Evolutionary conservation across 2,113 vertebrate genomes (phyloP), one percentile per base, ranked within the genome.

Genomic region (Apteryx owenii): DNA sequence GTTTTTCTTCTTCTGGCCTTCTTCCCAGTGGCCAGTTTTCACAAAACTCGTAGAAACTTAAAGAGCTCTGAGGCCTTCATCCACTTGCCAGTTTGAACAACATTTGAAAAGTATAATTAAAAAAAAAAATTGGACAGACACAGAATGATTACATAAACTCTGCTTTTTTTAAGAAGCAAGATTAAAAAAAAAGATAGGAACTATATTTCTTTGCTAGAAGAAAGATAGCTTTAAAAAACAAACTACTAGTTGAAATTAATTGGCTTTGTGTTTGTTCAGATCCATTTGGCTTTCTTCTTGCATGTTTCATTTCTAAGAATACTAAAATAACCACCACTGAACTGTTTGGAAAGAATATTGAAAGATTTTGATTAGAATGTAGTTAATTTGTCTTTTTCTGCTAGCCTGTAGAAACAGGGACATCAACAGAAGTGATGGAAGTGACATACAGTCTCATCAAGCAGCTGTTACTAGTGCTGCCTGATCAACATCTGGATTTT

Each of bases 81-180:
- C 13, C 4, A 33, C 26, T 42, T 38, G 36, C 36, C 36, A 38
- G 36, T 38, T 38, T 38, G 36, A 38, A 38, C 36, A 38, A 38
- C 36, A 38, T 7, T 38, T 38, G 36, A 38, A 38, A 42, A 42
- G 42, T 42, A 42, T 42, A 42, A 42, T 11, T 42, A 10, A 42
- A 42, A 42, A 42, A 42, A 42, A 42, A 42, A 42, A 42, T 11
- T 42, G 68, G 9, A 4, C 12, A 82, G n/a, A 15, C 13, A 14
- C 10, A 26, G 0, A 0, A 71, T 75, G 75, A 61, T 42, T 26
- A 60, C 0, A 0, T 53, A 22, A 33, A 4, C 8, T 65, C 5
- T 14, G 8, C 26, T 89, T 84, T 65, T 46, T 50, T 36, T 12
- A 51, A 38, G n/a, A 25, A 50, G 36, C 62, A 65, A 40, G 23